Base-by-base conservation (phyloP, 2,797 vertebrate genomes). In the Lateolabrax maculatus region DNA sequence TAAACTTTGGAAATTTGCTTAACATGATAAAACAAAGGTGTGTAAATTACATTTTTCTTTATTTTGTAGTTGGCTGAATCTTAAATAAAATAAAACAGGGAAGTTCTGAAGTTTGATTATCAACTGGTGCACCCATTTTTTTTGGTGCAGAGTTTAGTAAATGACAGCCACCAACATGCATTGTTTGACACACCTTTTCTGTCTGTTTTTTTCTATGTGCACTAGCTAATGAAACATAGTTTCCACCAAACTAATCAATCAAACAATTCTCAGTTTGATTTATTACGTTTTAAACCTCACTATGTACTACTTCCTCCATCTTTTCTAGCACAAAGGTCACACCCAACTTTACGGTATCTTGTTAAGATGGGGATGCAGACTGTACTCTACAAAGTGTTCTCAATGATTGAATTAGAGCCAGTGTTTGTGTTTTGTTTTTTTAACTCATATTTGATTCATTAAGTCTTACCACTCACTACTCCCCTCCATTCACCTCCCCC, bases 381-480 rank as follows among this genome's bases (percentile, higher is more conserved):
- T 63, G 18, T 65, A 74, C 64, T 77, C 21, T 52, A 52, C 39
- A 48, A 51, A 70, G 69, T 88, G 34, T 66, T 75, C 44, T 58
- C 21, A 57, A n/a, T 64, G 73, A 67, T 82, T 83, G 34, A 84
- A 58, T 73, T 13, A 5, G 31, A 67, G 36, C 9, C 49, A 16
- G 12, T 46, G 29, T 72, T n/a, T n/a, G n/a, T n/a, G n/a, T n/a
- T n/a, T n/a, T n/a, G n/a, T n/a, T 76, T 78, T 82, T 68, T 39
- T 68, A 80, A 73, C 4, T 13, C 37, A 39, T 61, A 41, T 77
- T 75, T 83, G 73, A 88, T 86, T 88, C 77, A 91, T 90, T 83
- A 84, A 75, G 61, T 82, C 70, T 71, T 70, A 79, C 67, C 49
- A 49, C 51, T 79, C 49, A 39, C 39, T 34, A 39, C 58, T 52